phyloP scores from a whole-genome alignment of 2,888 invertebrate species.

The Tachina grossa region DNA sequence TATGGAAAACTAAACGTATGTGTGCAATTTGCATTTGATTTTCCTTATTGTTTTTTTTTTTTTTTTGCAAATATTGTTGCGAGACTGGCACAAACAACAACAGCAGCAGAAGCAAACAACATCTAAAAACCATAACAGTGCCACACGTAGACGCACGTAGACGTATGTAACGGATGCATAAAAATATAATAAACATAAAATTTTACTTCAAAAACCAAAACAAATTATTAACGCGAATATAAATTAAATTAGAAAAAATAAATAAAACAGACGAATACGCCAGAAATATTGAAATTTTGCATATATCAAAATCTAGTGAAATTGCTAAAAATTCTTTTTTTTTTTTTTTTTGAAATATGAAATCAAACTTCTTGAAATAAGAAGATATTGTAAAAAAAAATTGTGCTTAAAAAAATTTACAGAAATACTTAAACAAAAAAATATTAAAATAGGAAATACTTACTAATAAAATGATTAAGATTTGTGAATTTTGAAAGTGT shows the following conservation, averaged over 20 bases:
- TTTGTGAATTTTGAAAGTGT: conserved; percentile 8
- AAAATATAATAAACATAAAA: conserved; percentile 47
- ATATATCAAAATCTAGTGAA: conserved; percentile 25
- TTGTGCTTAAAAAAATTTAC: not conserved
- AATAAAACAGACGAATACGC: conserved; percentile 3
- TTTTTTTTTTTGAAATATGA: not conserved
- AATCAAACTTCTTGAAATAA: not conserved
- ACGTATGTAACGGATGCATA: conserved; percentile 76
- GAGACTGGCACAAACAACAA: conserved; percentile 54
- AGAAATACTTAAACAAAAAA: conserved; percentile 1
- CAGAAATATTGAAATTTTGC: conserved; percentile 9
- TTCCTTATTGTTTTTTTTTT: conserved; percentile 62
- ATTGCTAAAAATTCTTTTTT: not conserved
- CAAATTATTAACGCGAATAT: conserved; percentile 47
- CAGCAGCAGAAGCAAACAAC: conserved; percentile 60
- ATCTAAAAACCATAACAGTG: conserved; percentile 80
- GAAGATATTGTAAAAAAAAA: conserved; percentile 7
- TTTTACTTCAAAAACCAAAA: conserved; percentile 48
- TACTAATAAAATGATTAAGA: not conserved
- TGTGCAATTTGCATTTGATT: conserved; percentile 72
- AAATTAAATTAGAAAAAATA: conserved; percentile 41
- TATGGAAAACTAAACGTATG: conserved; percentile 53
- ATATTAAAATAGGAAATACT: not conserved
- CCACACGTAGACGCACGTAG: conserved; percentile 82
- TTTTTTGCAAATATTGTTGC: conserved; percentile 58